These are phyloP conservation scores for Podarcis siculus DNA, from an alignment of 2,797 vertebrate genomes.

Conservation along the genomic window DNA sequence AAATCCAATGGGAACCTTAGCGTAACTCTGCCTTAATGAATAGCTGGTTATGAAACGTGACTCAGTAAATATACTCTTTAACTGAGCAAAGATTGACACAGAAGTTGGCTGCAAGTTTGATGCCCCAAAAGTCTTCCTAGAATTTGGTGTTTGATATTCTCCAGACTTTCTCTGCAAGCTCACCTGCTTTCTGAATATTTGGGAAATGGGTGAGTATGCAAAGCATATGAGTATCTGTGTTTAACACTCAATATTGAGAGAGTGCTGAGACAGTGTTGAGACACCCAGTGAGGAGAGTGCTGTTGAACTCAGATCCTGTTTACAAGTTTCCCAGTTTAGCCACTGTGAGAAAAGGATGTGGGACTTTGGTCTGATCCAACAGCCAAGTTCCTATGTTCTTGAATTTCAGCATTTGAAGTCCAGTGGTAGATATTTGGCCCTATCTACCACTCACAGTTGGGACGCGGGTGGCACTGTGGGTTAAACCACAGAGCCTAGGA, in stretches of 20 bases:
- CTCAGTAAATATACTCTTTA: conserved; percentile 31
- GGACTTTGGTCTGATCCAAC: too few species aligned
- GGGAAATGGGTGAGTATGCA: background rate
- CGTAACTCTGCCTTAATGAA: conserved; percentile 52
- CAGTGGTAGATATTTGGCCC: background rate
- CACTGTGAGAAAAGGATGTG: too few species aligned
- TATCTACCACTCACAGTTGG: background rate
- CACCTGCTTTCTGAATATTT: background rate
- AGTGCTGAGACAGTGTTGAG: too few species aligned
- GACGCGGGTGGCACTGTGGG: too few species aligned
- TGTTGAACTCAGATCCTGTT: too few species aligned
- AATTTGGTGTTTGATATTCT: background rate
- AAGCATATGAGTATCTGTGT: background rate
- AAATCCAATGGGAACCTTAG: conserved; percentile 38
- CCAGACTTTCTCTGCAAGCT: background rate
- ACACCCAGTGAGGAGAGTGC: too few species aligned
- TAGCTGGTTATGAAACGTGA: conserved; percentile 39
- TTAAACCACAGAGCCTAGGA: too few species aligned
- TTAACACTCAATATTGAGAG: background rate
- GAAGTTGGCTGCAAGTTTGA: background rate
- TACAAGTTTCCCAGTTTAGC: too few species aligned
- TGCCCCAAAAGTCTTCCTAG: background rate
- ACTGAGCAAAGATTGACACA: background rate
- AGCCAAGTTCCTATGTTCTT: background rate
- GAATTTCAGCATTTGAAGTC: background rate